These are phyloP conservation scores for Galeopterus variegatus DNA, from an alignment of 2,113 vertebrate genomes.

Conservation along the genomic window DNA sequence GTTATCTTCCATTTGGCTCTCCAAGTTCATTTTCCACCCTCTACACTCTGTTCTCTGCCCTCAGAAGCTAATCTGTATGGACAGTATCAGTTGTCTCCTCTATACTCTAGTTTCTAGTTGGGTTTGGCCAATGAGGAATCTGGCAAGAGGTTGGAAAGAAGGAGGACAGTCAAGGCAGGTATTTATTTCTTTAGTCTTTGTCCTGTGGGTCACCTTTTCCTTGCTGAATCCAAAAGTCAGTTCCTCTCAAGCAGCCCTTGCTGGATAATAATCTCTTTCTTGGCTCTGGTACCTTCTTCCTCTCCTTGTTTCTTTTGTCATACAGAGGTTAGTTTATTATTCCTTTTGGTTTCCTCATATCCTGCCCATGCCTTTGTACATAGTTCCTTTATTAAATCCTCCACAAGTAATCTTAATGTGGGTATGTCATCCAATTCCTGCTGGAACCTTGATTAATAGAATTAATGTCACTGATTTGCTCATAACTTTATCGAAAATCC, in stretches of 20 bases:
- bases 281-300: not conserved
- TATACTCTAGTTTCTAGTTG: too few relatives aligned
- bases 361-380: not conserved
- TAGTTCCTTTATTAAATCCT: not conserved
- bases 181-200: not conserved
- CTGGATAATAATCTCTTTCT: not conserved
- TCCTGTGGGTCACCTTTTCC: not conserved
- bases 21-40: not conserved
- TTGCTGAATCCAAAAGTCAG: not conserved
- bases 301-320: not conserved
- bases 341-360: not conserved
- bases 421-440: not conserved
- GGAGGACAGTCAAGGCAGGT: not conserved
- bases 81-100: not conserved
- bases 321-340: not conserved
- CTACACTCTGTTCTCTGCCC: not conserved
- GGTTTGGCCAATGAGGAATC: not conserved
- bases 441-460: not conserved
- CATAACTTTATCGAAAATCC: not conserved
- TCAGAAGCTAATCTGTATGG: not conserved
- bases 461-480: not conserved
- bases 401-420: not conserved
- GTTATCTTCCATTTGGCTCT: not conserved
- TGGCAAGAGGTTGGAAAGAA: not conserved
- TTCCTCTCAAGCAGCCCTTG: not conserved